These are phyloP conservation scores for Arvicanthis niloticus DNA, from an alignment of 2,113 vertebrate species.

Conservation along the genomic window DNA sequence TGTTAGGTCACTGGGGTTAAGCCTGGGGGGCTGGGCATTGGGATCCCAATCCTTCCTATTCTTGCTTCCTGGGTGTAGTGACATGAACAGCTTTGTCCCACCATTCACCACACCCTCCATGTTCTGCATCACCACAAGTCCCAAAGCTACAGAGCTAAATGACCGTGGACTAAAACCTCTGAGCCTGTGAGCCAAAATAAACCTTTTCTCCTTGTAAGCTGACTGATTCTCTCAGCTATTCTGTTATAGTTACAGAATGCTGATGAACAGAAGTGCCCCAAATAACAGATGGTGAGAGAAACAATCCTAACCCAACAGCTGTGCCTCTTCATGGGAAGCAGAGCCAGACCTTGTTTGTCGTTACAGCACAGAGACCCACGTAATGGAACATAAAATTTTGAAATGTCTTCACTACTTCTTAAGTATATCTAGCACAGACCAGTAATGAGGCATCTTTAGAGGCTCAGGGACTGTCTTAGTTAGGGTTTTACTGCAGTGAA, in stretches of 20 bases:
- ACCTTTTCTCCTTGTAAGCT: background rate
- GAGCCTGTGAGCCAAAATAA: background rate
- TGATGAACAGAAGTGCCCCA: background rate
- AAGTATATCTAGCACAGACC: background rate
- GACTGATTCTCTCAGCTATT: background rate
- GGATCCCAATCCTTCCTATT: background rate
- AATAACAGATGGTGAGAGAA: background rate
- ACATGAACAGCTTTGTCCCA: background rate
- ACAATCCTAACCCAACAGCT: background rate
- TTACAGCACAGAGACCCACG: rapidly evolving
- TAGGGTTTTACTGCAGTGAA: too few relatives aligned
- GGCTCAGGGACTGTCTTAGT: too few relatives aligned
- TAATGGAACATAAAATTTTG: background rate
- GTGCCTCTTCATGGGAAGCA: background rate
- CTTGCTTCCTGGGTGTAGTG: background rate
- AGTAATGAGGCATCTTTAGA: background rate
- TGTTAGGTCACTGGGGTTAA: background rate
- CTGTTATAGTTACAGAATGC: background rate
- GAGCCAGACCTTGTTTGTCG: background rate
- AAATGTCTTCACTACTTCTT: background rate
- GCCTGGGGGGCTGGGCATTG: background rate
- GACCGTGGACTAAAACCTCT: background rate
- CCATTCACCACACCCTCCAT: too few relatives aligned
- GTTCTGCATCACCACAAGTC: background rate
- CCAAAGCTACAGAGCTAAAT: background rate